phyloP scores from a whole-genome alignment of 2,888 invertebrate species.

The Hypercompe scribonia region DNA sequence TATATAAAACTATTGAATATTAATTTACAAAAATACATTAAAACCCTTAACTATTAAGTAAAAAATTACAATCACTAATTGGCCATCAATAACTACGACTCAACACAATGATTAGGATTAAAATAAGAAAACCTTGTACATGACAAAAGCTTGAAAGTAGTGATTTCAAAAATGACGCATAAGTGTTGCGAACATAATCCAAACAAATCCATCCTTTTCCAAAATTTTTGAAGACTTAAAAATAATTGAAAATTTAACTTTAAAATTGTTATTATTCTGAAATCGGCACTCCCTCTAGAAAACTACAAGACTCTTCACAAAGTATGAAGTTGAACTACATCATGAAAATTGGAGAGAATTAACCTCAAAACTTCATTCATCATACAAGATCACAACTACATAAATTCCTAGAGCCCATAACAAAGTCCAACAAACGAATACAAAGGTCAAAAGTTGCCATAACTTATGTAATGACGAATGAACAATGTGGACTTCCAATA shows the following conservation, averaged over 20 bases:
- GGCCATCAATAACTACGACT: not conserved
- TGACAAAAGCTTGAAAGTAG: not conserved
- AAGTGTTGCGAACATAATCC: too few species aligned
- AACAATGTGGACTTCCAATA: slow-evolving; percentile 35
- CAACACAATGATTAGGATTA: not conserved
- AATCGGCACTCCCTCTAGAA: not conserved
- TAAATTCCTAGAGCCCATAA: slow-evolving; percentile 1
- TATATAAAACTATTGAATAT: not conserved
- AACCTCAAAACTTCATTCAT: slow-evolving; percentile 6
- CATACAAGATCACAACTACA: not conserved
- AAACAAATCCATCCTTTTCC: too few species aligned
- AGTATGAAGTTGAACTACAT: not conserved
- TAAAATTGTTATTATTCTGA: not conserved
- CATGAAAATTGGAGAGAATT: not conserved
- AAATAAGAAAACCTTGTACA: not conserved
- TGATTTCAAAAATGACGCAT: not conserved
- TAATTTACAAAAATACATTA: not conserved
- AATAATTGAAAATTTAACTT: not conserved
- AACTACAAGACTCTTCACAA: not conserved
- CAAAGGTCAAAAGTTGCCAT: slow-evolving; percentile 27
- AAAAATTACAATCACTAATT: not conserved
- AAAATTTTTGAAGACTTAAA: too few species aligned
- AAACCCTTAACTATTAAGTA: not conserved
- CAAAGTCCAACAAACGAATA: not conserved
- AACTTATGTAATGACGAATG: slow-evolving; percentile 36